phyloP scores from a whole-genome alignment of 2,888 invertebrate species.

The Phytoseiulus persimilis region DNA sequence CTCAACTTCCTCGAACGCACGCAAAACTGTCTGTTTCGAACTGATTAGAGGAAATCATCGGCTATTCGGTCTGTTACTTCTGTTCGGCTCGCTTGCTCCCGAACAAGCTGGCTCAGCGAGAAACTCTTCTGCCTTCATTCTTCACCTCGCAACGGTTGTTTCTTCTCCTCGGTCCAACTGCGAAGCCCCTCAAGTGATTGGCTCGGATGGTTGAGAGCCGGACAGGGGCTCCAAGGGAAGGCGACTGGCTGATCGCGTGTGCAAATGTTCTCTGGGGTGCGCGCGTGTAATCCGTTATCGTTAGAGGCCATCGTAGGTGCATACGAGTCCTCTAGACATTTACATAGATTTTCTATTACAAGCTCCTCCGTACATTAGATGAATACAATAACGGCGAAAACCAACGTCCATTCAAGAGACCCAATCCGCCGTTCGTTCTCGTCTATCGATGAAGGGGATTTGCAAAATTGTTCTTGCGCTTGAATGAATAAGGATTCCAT shows the following conservation, averaged over 20 bases:
- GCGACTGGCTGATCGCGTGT: neutral
- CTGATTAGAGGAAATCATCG: neutral
- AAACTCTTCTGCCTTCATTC: too few relatives aligned
- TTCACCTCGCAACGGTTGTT: too few relatives aligned
- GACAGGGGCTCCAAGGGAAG: neutral
- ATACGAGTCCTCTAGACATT: neutral
- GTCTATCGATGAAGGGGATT: too few relatives aligned
- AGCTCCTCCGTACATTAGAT: neutral
- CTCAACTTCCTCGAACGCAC: neutral
- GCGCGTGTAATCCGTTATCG: neutral
- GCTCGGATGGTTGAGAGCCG: too few relatives aligned
- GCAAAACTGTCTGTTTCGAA: neutral
- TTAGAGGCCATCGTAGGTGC: neutral
- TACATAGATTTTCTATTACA: neutral
- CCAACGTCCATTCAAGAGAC: neutral
- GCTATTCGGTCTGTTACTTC: too few relatives aligned
- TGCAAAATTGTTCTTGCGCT: too few relatives aligned
- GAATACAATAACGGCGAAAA: neutral
- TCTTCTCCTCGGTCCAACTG: too few relatives aligned
- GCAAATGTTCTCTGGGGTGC: neutral
- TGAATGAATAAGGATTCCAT: too few relatives aligned
- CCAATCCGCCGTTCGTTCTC: neutral
- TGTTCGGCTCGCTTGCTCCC: too few relatives aligned
- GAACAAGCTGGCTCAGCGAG: too few relatives aligned
- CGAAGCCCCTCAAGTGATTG: too few relatives aligned